A percentile compares a stretch with the other conserved stretches of the same genome.
Evolutionary conservation across 2,888 invertebrate genomes (phyloP).

Genomic region (Bombylius discolor): DNA sequence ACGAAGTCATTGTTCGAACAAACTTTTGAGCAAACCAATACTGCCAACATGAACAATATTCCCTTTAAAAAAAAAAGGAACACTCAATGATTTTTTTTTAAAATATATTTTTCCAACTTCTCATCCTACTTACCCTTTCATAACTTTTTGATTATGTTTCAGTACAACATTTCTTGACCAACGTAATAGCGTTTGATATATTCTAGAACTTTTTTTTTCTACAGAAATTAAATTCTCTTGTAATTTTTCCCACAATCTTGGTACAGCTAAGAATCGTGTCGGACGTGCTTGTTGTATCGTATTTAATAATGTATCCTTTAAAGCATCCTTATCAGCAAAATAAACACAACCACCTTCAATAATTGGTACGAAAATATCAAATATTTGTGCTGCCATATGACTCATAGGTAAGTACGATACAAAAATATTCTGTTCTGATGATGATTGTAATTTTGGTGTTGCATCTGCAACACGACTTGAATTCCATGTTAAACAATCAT

Average conservation of each 20-base stretch:
- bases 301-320: constrained; percentile 65
- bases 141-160: constrained; percentile 43
- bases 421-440: constrained; percentile 43
- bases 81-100: too few relatives aligned
- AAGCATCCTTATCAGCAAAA: constrained; percentile 78
- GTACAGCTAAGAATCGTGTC: constrained; percentile 73
- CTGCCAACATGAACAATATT: constrained; percentile 45
- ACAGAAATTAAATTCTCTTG: constrained; percentile 66
- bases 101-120: background rate
- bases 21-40: constrained; percentile 66
- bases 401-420: constrained; percentile 77
- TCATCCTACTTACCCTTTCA: constrained; percentile 38
- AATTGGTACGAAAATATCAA: constrained; percentile 50
- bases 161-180: constrained; percentile 54
- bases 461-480: constrained; percentile 39
- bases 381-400: constrained; percentile 74
- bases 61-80: constrained; percentile 22
- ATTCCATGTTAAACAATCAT: constrained; percentile 63
- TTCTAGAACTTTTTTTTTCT: constrained; percentile 42
- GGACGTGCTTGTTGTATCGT: constrained; percentile 64
- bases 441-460: constrained; percentile 22
- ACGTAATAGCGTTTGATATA: constrained; percentile 40
- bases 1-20: constrained; percentile 36
- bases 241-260: constrained; percentile 88
- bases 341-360: constrained; percentile 40